phyloP scores from a whole-genome alignment of 2,797 vertebrate genomes.

The Dermochelys coriacea region DNA sequence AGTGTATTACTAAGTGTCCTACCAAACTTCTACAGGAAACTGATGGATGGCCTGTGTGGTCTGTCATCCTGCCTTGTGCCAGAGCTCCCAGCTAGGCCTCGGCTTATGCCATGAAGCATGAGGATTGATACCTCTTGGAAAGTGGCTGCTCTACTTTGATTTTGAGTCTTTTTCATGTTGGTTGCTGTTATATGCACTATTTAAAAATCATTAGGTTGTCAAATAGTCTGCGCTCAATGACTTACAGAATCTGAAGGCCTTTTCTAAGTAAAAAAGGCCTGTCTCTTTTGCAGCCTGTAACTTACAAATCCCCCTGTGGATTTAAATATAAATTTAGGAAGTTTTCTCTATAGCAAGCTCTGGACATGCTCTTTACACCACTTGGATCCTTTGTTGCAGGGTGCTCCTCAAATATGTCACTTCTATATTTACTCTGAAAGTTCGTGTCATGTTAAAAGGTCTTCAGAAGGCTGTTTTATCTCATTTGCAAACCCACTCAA shows the following conservation, averaged over 20 bases:
- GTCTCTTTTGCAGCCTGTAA: not conserved
- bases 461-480: not conserved
- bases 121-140: not conserved
- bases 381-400: not conserved
- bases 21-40: not conserved
- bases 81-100: not conserved
- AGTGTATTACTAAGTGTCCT: not conserved
- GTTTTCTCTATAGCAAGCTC: not conserved
- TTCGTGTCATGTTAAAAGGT: not conserved
- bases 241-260: not conserved
- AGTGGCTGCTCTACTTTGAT: not conserved
- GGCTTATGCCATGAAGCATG: not conserved
- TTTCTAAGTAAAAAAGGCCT: not conserved
- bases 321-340: fast-evolving
- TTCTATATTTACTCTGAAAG: not conserved
- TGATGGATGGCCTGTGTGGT: not conserved
- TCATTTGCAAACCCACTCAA: not conserved
- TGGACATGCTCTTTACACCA: not conserved
- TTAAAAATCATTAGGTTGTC: not conserved
- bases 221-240: fast-evolving
- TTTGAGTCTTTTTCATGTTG: fast-evolving
- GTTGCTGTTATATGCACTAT: not conserved
- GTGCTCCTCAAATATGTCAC: fast-evolving
- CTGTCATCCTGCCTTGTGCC: not conserved
- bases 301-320: fast-evolving